phyloP scores from a whole-genome alignment of 2,797 vertebrate genomes.

The Valencia hispanica region DNA sequence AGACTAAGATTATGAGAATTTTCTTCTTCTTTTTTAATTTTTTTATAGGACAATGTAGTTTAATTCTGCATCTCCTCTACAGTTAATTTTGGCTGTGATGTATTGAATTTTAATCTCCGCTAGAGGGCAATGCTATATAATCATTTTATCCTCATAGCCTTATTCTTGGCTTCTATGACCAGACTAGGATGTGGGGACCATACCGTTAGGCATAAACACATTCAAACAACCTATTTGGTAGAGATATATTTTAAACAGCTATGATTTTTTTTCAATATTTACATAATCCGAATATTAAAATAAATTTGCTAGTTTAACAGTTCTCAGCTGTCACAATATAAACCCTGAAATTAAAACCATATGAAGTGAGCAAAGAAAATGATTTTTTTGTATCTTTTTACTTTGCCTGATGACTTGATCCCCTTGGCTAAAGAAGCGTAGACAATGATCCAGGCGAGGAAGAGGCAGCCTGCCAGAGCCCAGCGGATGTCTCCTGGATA shows the following conservation, averaged over 20 bases:
- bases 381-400: constrained; percentile 51
- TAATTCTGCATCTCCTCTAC: too few species aligned
- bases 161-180: neutral
- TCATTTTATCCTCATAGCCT: neutral
- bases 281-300: neutral
- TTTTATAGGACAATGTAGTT: neutral
- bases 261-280: too few species aligned
- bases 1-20: neutral
- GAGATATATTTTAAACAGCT: neutral
- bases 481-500: constrained; percentile 95
- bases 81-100: neutral
- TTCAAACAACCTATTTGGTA: neutral
- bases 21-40: neutral
- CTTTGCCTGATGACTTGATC: constrained; percentile 99
- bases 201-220: neutral
- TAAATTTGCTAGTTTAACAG: too few species aligned
- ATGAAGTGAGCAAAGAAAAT: neutral
- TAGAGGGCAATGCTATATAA: constrained; percentile 30
- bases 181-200: too few species aligned
- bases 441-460: constrained; percentile 95
- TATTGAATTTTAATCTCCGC: neutral
- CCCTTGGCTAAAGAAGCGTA: constrained; percentile 97
- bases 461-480: constrained; percentile 90
- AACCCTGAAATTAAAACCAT: neutral
- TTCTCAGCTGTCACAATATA: neutral